Conservation (phyloP, 2,797 vertebrate species). For the Sebastes trivittatus region DNA sequence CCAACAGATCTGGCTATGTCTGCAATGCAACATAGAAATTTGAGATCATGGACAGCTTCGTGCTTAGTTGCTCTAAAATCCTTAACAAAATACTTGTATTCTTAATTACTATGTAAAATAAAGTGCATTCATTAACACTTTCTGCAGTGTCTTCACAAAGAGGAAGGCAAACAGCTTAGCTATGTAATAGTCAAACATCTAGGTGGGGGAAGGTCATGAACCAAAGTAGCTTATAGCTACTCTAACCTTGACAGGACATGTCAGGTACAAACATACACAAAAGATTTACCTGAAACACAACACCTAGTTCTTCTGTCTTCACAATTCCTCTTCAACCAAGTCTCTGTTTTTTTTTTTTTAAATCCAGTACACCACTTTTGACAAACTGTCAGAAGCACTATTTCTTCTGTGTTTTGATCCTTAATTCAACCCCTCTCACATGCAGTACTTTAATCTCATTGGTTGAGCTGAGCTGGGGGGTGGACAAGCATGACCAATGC, state of each 20-base stretch:
- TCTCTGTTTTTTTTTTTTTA: neutral
- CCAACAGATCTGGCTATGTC: neutral
- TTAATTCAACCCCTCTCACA: constrained; percentile 21
- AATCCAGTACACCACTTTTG: constrained; percentile 12
- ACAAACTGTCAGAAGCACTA: neutral
- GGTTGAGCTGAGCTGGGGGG: constrained; percentile 35
- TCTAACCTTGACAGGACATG: constrained; percentile 46
- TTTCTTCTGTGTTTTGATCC: constrained; percentile 60
- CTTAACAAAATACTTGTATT: neutral
- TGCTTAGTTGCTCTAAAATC: neutral
- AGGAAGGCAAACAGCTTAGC: neutral
- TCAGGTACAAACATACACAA: neutral
- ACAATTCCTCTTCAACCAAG: constrained; percentile 7
- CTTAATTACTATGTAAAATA: neutral
- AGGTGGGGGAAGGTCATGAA: constrained; percentile 43
- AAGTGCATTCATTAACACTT: neutral
- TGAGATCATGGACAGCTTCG: neutral
- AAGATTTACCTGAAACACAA: constrained; percentile 53
- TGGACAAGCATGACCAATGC: constrained; percentile 42
- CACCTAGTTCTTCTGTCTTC: constrained; percentile 27
- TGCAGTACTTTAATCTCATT: constrained; percentile 46
- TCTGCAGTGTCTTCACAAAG: neutral
- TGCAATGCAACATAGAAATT: neutral
- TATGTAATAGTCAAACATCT: constrained; percentile 9
- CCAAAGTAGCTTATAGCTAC: constrained; percentile 23